Evolutionary conservation across 2,888 invertebrate species (phyloP), one percentile per base, ranked within the genome.

Genomic region (Ichneumoninae sp.): DNA sequence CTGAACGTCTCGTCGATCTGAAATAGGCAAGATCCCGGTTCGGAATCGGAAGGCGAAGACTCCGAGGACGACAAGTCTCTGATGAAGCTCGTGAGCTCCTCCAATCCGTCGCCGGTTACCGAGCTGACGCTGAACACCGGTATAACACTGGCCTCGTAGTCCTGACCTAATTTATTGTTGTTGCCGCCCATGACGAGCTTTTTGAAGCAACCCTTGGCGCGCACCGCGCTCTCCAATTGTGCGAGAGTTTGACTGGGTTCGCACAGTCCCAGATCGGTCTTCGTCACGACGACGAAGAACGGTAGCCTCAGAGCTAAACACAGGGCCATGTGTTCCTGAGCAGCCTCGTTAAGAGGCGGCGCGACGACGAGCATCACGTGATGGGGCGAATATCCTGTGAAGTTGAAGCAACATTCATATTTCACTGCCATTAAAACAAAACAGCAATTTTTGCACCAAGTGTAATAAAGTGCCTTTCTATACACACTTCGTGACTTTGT

Each of bases 1-100:
- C 93, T 93, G 88, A 98, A 98, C 13, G 97, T 98, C 94, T 99
- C 99, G 92, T 99, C 99, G 63, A 99, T 97, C 95, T 99, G 98
- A 93, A 98, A 98, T 91, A 93, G 85, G 69, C 93, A 93, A 5
- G 93, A 91, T 76, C 87, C 96, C 94, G 93, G 90, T 76, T 93
- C 91, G 1, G 90, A 89, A 50, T 92, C 90, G 10, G 89, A 87
- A 2, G 90, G 87, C 19, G 89, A 89, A 3, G 90, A 89, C 73
- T 93, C 91, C 26, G 90, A 85, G 0, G 93, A 91, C 8, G 96
- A 96, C 63, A 98, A 95, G 26, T 98, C 97, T 91, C 98, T 96
- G 22, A 99, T 95, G 93, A 98, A 98, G 84, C 96, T 97, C 87
- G 97, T 97, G 30, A 99, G 95, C 10, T 98, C 95, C 90, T 97